Base-by-base conservation (phyloP, 2,113 vertebrate species). In the Sitta europaea region DNA sequence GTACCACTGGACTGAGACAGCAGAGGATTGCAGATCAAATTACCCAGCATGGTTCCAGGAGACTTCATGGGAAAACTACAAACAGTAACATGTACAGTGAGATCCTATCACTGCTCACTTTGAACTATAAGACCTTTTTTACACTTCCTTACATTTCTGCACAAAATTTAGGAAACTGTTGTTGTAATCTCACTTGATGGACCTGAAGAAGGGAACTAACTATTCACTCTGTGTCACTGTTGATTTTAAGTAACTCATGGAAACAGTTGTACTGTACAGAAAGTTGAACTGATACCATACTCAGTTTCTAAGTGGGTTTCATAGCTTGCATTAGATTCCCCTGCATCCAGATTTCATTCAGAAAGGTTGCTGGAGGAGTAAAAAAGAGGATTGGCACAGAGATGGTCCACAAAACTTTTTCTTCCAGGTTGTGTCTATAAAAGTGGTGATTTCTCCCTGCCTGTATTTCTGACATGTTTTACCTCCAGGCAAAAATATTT, bases 131-230 rank as follows among this genome's bases (percentile, higher is more conserved):
- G 45, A n/a, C 3, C 10, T 63, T 14, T 66, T 58, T 50, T 36
- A 53, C 8, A 29, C 27, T 81, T 65, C 5, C 3, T 62, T 36
- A 14, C 0, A 0, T 51, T 67, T 48, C 4, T 42, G 14, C 1
- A 2, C 27, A 61, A 80, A 70, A 47, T 54, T 7, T 50, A 14
- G n/a, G 10, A 40, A 51, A 12, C 42, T 16, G 3, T 55, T 89
- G 29, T 9, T 87, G 4, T 55, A 38, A 8, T 63, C 17, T 9
- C 36, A 9, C 33, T 62, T 73, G 11, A 59, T 68, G 42, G 27
- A 51, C 12, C 2, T 23, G 14, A 66, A 28, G 38, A 66, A 53
- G 22, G 22, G 27, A 58, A 10, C 21, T 28, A 4, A 40, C 62
- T 86, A 33, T 20, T 91, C n/a, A n/a, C n/a, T n/a, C 12, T n/a